Conservation (phyloP, 2,888 invertebrate genomes). For the Carpatolechia fugitivella region DNA sequence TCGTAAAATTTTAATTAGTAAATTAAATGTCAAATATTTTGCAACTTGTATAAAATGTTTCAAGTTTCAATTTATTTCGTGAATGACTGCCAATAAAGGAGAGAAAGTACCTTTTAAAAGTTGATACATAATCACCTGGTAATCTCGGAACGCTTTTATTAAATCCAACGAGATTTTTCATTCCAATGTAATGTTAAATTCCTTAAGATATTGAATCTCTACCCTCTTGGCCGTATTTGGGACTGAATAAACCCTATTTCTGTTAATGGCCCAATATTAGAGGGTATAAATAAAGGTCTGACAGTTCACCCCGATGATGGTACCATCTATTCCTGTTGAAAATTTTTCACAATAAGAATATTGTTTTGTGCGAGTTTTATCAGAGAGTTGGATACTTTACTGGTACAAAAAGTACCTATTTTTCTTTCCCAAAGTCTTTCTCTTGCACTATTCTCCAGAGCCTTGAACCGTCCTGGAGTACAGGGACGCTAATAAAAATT, state of each 20-base stretch:
- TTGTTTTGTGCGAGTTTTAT: too few relatives aligned
- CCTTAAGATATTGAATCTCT: constrained; percentile 17
- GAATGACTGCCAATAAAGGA: constrained; percentile 15
- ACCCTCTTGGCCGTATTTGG: constrained; percentile 12
- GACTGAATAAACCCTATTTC: constrained; percentile 34
- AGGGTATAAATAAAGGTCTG: constrained; percentile 30
- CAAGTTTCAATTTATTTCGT: constrained; percentile 18
- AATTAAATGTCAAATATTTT: background rate
- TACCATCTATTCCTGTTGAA: background rate
- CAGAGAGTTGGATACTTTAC: too few relatives aligned
- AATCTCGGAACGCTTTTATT: background rate
- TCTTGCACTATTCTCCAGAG: too few relatives aligned
- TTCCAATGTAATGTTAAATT: constrained; percentile 20
- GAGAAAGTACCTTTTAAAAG: background rate
- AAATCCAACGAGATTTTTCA: background rate
- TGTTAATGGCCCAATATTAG: constrained; percentile 32
- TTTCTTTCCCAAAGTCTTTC: too few relatives aligned
- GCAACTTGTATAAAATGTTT: background rate
- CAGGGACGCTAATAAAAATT: background rate
- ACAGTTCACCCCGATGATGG: constrained; percentile 21
- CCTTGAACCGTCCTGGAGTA: too few relatives aligned
- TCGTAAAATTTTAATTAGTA: background rate
- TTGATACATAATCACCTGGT: background rate
- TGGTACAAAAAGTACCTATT: too few relatives aligned
- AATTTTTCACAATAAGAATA: too few relatives aligned